A percentile compares a stretch with the other conserved stretches of the same genome.
These are phyloP conservation scores for Phaedon cochleariae DNA, from an alignment of 2,888 invertebrate species.

Conservation along the genomic window DNA sequence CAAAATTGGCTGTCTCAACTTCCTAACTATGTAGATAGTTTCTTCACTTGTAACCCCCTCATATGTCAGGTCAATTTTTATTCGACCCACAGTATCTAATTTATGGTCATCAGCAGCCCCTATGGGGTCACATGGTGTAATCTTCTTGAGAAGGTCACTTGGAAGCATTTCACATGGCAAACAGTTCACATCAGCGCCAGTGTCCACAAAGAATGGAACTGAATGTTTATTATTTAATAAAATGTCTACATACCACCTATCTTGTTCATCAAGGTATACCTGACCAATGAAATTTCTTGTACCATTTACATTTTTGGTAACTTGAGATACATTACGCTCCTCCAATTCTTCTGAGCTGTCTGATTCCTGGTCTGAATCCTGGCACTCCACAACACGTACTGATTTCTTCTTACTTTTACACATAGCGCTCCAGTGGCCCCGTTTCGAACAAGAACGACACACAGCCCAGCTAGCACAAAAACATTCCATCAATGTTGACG, in stretches of 20 bases:
- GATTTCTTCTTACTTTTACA: background rate
- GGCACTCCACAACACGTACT: background rate
- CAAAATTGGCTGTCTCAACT: constrained; percentile 14
- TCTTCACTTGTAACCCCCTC: background rate
- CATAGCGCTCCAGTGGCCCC: constrained; percentile 4
- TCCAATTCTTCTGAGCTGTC: background rate
- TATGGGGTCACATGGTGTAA: background rate
- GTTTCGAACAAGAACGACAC: background rate
- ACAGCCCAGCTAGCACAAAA: too few species aligned
- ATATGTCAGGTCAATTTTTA: background rate
- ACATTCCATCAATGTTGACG: too few species aligned
- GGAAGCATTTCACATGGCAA: background rate
- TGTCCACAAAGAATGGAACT: constrained; percentile 8
- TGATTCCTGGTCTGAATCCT: background rate
- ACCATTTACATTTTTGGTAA: too few species aligned
- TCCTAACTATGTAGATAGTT: background rate
- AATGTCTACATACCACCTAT: constrained; percentile 16
- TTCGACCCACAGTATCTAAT: background rate
- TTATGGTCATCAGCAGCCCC: background rate
- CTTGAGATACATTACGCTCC: background rate
- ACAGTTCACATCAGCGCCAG: constrained; percentile 7
- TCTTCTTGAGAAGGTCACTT: background rate
- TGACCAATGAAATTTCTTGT: constrained; percentile 14
- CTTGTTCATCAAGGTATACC: constrained; percentile 10
- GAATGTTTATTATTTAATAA: background rate